phyloP scores from a whole-genome alignment of 2,113 vertebrate genomes.

The Xenopus borealis region DNA sequence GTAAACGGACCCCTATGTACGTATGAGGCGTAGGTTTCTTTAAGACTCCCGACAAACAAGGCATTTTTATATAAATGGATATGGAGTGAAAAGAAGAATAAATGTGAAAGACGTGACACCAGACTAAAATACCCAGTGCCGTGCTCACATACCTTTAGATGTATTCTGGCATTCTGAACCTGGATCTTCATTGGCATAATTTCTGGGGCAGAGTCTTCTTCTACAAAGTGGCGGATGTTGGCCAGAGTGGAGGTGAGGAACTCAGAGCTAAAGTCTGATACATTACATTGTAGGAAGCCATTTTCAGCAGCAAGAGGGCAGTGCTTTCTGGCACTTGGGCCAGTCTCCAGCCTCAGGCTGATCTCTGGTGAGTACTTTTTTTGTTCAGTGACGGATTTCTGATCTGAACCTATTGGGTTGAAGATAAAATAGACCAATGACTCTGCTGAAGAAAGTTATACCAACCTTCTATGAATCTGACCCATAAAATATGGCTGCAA shows the following conservation, averaged over 20 bases:
- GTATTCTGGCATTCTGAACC: slow-evolving; percentile 81
- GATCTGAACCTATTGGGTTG: slow-evolving; percentile 66
- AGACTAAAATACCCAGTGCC: too few species aligned
- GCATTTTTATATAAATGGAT: too few species aligned
- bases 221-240: slow-evolving; percentile 89
- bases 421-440: slow-evolving; percentile 5
- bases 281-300: slow-evolving; percentile 88
- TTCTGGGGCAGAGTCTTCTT: slow-evolving; percentile 82
- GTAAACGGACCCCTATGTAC: too few species aligned
- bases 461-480: too few species aligned
- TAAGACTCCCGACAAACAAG: too few species aligned
- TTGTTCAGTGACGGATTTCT: slow-evolving; percentile 54
- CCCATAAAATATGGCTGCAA: too few species aligned
- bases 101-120: too few species aligned
- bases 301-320: slow-evolving; percentile 87
- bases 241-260: slow-evolving; percentile 86
- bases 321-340: slow-evolving; percentile 77
- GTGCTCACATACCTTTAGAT: slow-evolving; percentile 78
- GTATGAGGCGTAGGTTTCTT: too few species aligned
- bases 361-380: slow-evolving; percentile 77
- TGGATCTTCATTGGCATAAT: slow-evolving; percentile 96
- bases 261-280: slow-evolving; percentile 83
- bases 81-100: too few species aligned
- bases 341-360: slow-evolving; percentile 82
- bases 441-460: too few species aligned